These are phyloP conservation scores for Sterna hirundo DNA, from an alignment of 2,113 vertebrate genomes.

Conservation along the genomic window DNA sequence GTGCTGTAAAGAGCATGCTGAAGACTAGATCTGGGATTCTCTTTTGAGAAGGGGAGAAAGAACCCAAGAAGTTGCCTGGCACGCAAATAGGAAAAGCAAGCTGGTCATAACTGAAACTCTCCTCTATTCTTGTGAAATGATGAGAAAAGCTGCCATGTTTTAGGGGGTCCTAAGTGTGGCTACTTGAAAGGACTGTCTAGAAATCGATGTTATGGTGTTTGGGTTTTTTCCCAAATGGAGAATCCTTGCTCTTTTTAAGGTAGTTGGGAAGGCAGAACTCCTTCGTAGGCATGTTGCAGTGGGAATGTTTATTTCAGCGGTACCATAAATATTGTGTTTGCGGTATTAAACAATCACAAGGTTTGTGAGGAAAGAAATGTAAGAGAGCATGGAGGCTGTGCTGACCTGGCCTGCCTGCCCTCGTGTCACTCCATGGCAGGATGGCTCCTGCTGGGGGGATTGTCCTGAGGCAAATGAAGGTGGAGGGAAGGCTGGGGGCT, in stretches of 20 bases:
- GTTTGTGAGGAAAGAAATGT: too few species aligned
- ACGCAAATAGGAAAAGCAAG: accelerated
- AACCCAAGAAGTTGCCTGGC: background rate
- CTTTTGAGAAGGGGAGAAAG: background rate
- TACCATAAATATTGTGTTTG: background rate
- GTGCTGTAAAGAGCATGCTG: background rate
- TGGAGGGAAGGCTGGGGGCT: background rate
- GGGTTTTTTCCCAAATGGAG: too few species aligned
- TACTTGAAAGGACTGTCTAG: background rate
- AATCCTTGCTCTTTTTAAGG: background rate
- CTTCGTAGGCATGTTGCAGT: background rate
- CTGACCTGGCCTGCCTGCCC: background rate
- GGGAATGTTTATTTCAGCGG: background rate
- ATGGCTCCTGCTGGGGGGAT: background rate
- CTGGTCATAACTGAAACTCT: background rate
- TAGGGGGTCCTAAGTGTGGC: background rate
- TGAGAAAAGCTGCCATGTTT: background rate
- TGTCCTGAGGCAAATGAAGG: too few species aligned
- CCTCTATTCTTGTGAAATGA: background rate
- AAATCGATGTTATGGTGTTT: background rate
- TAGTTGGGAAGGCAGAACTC: background rate
- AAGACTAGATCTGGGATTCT: background rate
- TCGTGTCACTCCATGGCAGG: background rate
- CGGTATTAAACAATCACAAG: accelerated
- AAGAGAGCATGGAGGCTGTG: too few species aligned